Percentiles rank a stretch among this genome's conserved stretches.
These are phyloP conservation scores for Channa striata DNA, from an alignment of 2,797 vertebrate species.

Conservation along the genomic window DNA sequence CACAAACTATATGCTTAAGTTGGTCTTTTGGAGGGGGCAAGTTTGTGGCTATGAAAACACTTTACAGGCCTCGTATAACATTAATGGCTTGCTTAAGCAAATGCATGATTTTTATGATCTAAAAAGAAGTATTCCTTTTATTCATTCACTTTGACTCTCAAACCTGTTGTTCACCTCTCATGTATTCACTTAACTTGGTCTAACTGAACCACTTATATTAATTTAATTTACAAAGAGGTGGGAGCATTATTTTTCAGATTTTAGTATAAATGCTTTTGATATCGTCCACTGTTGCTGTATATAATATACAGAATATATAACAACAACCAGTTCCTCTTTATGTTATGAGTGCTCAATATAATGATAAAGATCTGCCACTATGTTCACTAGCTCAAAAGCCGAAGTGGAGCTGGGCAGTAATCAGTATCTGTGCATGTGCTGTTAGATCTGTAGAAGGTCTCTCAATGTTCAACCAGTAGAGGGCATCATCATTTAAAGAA, in stretches of 20 bases:
- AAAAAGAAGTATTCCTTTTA: not conserved
- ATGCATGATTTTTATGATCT: not conserved
- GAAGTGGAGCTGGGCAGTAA: not conserved
- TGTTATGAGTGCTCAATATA: too few relatives aligned
- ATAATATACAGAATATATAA: too few relatives aligned
- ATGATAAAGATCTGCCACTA: not conserved
- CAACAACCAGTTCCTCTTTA: too few relatives aligned
- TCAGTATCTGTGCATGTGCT: not conserved
- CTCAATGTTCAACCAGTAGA: constrained; percentile 60
- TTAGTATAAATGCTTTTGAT: constrained; percentile 36
- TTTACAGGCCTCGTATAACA: not conserved
- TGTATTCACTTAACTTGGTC: not conserved
- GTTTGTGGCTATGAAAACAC: not conserved
- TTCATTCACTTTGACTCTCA: not conserved
- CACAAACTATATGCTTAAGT: too few relatives aligned
- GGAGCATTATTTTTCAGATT: constrained; percentile 52
- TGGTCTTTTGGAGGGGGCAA: constrained; percentile 2
- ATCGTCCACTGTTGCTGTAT: constrained; percentile 38
- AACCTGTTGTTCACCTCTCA: not conserved
- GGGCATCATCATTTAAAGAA: constrained; percentile 51
- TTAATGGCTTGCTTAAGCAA: not conserved
- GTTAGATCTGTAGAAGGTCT: not conserved
- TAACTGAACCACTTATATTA: not conserved
- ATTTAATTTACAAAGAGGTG: constrained; percentile 61
- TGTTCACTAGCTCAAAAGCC: not conserved